Conservation (phyloP, 2,113 vertebrate genomes). For the Tachuris rubrigastra region DNA sequence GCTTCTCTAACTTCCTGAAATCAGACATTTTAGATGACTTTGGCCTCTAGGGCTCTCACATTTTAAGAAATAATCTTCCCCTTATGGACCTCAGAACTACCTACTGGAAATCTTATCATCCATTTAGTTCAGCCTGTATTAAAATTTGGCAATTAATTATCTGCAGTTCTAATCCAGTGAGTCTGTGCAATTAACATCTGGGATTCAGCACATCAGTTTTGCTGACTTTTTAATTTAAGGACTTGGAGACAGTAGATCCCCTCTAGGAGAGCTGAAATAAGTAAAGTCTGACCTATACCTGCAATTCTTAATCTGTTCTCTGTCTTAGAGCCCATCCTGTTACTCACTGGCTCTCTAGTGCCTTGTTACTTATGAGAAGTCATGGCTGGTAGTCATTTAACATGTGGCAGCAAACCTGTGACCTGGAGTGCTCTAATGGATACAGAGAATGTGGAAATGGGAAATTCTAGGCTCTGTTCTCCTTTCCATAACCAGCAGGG, state of each 20-base stretch:
- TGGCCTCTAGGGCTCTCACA: slow-evolving; percentile 15
- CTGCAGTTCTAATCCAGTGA: slow-evolving; percentile 76
- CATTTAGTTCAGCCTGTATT: slow-evolving; percentile 64
- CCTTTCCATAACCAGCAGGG: not conserved
- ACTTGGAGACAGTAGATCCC: slow-evolving; percentile 47
- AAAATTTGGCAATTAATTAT: slow-evolving; percentile 78
- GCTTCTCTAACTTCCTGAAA: slow-evolving; percentile 21
- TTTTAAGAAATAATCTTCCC: slow-evolving; percentile 56
- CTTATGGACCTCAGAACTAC: slow-evolving; percentile 49
- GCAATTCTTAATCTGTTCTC: not conserved
- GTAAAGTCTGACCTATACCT: not conserved
- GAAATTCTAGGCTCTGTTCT: not conserved
- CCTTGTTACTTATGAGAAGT: not conserved
- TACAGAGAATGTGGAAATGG: not conserved
- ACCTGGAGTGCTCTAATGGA: not conserved
- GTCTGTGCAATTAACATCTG: slow-evolving; percentile 72
- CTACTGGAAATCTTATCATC: slow-evolving; percentile 65
- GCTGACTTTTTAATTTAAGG: slow-evolving; percentile 74
- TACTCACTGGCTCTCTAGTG: not conserved
- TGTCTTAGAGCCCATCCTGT: not conserved
- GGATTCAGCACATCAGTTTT: slow-evolving; percentile 68
- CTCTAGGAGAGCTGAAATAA: slow-evolving; percentile 45
- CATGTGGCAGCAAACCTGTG: not conserved
- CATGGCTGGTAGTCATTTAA: not conserved
- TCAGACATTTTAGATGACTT: slow-evolving; percentile 57